These are phyloP conservation scores for Eutrigla gurnardus DNA, from an alignment of 2,797 vertebrate species.

Conservation along the genomic window DNA sequence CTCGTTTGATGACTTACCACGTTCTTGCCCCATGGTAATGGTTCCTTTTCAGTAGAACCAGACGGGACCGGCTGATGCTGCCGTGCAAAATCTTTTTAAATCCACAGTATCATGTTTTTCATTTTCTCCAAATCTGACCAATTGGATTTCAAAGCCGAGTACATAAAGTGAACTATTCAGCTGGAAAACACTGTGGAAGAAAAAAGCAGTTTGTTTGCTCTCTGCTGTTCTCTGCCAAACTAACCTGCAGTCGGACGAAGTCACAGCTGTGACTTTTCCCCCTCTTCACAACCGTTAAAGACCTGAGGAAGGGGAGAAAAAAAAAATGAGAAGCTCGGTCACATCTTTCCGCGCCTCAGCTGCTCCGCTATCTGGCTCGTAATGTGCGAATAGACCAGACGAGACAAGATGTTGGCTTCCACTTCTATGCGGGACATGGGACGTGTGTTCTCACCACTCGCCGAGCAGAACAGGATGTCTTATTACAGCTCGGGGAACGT, in stretches of 20 bases:
- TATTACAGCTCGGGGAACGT: slow-evolving; percentile 41
- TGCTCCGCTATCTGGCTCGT: slow-evolving; percentile 52
- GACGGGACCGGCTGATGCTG: background rate
- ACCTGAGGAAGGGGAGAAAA: slow-evolving; percentile 22
- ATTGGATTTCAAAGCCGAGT: background rate
- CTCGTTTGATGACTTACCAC: background rate
- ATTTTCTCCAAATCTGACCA: slow-evolving; percentile 17
- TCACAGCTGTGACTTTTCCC: slow-evolving; percentile 59
- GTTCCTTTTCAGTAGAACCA: background rate
- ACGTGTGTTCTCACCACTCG: slow-evolving; percentile 47
- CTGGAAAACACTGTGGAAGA: slow-evolving; percentile 22
- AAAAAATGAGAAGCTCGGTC: slow-evolving; percentile 24
- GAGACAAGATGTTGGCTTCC: slow-evolving; percentile 53
- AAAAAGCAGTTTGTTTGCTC: slow-evolving; percentile 22
- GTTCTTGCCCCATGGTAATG: background rate
- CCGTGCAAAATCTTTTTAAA: background rate
- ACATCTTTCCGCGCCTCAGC: slow-evolving; percentile 52
- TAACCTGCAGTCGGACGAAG: slow-evolving; percentile 50
- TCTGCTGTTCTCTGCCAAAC: slow-evolving; percentile 37
- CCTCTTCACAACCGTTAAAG: slow-evolving; percentile 31
- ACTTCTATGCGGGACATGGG: slow-evolving; percentile 4
- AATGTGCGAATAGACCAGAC: slow-evolving; percentile 47
- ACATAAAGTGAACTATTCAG: slow-evolving; percentile 17
- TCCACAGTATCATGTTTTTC: background rate
- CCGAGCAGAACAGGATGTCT: slow-evolving; percentile 63